Percentiles rank a stretch among this genome's conserved stretches.
phyloP scores from a whole-genome alignment of 2,113 vertebrate species.

The Columba janthina region DNA sequence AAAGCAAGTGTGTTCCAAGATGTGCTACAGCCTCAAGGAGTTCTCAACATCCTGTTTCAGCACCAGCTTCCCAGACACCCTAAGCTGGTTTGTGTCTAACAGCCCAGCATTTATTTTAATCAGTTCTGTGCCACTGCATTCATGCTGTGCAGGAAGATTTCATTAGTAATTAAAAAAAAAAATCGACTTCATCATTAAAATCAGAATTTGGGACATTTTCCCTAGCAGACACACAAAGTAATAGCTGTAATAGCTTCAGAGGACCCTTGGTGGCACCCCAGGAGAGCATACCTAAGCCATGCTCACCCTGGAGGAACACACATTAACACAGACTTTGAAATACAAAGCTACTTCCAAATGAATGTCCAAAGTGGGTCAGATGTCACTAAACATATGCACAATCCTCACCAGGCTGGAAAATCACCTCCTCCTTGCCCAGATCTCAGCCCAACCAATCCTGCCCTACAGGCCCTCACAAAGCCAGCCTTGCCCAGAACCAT shows the following conservation, averaged over 20 bases:
- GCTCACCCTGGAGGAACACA: neutral
- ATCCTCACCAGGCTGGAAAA: neutral
- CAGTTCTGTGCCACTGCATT: neutral
- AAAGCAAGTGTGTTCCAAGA: neutral
- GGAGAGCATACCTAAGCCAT: neutral
- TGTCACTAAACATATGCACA: neutral
- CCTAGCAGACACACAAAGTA: neutral
- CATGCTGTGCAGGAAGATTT: neutral
- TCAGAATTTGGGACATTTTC: neutral
- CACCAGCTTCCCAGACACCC: neutral
- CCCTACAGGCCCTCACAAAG: neutral
- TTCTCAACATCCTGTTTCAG: neutral
- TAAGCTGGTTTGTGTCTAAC: neutral
- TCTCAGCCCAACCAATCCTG: neutral
- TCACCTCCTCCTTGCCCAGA: neutral
- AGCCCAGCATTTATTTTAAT: neutral
- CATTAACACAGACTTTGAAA: neutral
- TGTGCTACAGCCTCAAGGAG: neutral
- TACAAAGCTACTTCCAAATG: neutral
- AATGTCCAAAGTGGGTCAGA: neutral
- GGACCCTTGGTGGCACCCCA: neutral
- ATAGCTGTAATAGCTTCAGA: neutral
- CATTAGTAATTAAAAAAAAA: neutral
- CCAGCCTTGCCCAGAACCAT: accelerated
- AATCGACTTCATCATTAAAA: neutral